Evolutionary conservation across 2,888 invertebrate genomes (phyloP).

Genomic region (Rhamphomyia laevipes): DNA sequence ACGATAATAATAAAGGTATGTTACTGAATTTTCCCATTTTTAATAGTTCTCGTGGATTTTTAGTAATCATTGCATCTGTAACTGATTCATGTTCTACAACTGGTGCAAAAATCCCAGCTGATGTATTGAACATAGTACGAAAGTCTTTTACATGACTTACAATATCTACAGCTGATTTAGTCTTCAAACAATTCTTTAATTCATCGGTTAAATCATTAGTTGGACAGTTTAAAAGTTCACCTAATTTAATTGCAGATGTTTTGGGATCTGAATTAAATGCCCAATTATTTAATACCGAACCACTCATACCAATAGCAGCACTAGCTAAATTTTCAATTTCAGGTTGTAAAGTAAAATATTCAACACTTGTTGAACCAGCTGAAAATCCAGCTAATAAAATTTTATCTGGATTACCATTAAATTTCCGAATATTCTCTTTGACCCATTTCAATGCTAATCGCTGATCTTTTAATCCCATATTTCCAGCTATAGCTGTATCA

Average conservation of each 20-base stretch:
- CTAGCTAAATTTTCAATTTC: no score
- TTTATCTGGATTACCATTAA: no score
- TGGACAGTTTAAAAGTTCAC: conserved; percentile 47
- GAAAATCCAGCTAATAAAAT: conserved; percentile 57
- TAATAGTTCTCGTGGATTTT: conserved; percentile 49
- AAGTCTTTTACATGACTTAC: conserved; percentile 34
- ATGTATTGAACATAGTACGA: conserved; percentile 40
- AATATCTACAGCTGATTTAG: conserved; percentile 46
- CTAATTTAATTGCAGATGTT: conserved; percentile 47
- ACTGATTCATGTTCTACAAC: conserved; percentile 44
- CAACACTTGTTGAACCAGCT: conserved; percentile 61
- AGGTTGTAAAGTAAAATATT: conserved; percentile 55
- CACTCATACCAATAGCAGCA: conserved; percentile 10
- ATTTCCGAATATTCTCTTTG: conserved; percentile 48
- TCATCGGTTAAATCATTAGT: conserved; percentile 37
- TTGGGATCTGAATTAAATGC: conserved; percentile 39
- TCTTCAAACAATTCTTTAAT: conserved; percentile 50
- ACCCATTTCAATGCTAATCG: conserved; percentile 55
- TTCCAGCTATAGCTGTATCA: conserved; percentile 54
- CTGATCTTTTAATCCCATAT: conserved; percentile 63
- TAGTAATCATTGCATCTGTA: conserved; percentile 48
- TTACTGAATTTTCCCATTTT: conserved; percentile 44
- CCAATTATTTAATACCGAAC: conserved; percentile 38
- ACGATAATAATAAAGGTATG: conserved; percentile 37
- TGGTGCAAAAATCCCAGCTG: conserved; percentile 55